These are phyloP conservation scores for Drosophila nigromelanica DNA, from an alignment of 1,140 invertebrate species.

Conservation along the genomic window DNA sequence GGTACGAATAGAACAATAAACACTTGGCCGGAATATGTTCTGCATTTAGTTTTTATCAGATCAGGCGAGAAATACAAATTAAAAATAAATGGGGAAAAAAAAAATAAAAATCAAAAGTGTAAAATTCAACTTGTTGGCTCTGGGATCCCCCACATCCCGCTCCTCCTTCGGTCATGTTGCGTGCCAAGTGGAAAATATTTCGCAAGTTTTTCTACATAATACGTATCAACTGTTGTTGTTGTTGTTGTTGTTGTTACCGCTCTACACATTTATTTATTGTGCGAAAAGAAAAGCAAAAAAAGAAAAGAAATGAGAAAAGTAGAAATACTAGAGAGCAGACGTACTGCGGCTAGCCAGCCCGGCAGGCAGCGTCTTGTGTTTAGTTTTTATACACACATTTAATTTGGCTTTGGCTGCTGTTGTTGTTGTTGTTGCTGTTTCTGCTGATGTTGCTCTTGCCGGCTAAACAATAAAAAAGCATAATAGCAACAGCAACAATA, in stretches of 20 bases:
- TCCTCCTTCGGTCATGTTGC: conserved; percentile 62
- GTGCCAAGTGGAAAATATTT: conserved; percentile 83
- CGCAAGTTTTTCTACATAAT: conserved; percentile 73
- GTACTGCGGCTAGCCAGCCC: conserved; percentile 16
- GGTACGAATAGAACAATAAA: conserved; percentile 51
- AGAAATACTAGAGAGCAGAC: conserved; percentile 42
- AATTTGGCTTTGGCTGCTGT: conserved; percentile 32
- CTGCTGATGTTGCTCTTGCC: conserved; percentile 52
- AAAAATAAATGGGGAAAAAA: conserved; percentile 65
- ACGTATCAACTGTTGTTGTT: conserved; percentile 21
- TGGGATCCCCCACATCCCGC: conserved; percentile 9
- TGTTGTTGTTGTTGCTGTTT: conserved; percentile 16
- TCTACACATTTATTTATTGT: conserved; percentile 75
- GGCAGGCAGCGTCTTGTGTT: conserved; percentile 64
- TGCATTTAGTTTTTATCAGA: conserved; percentile 64
- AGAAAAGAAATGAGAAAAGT: conserved; percentile 36
- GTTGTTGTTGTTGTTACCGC: conserved; percentile 24
- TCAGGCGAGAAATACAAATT: conserved; percentile 61
- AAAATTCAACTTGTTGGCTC: conserved; percentile 66
- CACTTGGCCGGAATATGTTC: conserved; percentile 64
- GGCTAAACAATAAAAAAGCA: conserved; percentile 69
- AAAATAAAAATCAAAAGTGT: conserved; percentile 70
- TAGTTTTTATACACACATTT: conserved; percentile 70
- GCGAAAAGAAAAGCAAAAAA: conserved; percentile 51
- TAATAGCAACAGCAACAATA: conserved; percentile 47